These are phyloP conservation scores for Pilophorus perplexus DNA, from an alignment of 2,888 invertebrate genomes.

Conservation along the genomic window DNA sequence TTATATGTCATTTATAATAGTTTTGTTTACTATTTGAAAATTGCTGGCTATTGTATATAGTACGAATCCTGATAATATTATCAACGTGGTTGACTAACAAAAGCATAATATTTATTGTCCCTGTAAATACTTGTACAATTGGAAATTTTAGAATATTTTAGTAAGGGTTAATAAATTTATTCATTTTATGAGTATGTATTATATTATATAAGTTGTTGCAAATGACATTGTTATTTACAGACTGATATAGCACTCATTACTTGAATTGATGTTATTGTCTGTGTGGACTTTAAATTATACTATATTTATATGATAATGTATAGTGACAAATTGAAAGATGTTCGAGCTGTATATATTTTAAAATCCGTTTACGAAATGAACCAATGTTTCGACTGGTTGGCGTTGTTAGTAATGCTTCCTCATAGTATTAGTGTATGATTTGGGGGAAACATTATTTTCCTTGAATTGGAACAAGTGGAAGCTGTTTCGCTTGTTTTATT, in stretches of 20 bases:
- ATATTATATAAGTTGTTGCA: slow-evolving; percentile 35
- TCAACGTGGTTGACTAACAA: too few relatives aligned
- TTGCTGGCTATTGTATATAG: slow-evolving; percentile 9
- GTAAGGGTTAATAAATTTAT: slow-evolving; percentile 33
- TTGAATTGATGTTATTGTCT: slow-evolving; percentile 35
- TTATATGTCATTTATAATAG: slow-evolving; percentile 29
- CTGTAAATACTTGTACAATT: slow-evolving; percentile 34
- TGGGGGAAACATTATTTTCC: too few relatives aligned
- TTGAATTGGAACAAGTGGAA: too few relatives aligned
- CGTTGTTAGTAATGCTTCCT: slow-evolving; percentile 10
- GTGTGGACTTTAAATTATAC: slow-evolving; percentile 30
- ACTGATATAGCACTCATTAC: slow-evolving; percentile 40
- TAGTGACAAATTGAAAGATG: slow-evolving; percentile 8
- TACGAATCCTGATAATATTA: too few relatives aligned
- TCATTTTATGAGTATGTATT: slow-evolving; percentile 32
- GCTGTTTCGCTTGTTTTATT: neutral
- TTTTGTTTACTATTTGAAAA: slow-evolving; percentile 5
- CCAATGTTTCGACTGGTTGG: neutral
- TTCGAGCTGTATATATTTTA: slow-evolving; percentile 13
- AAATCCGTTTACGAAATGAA: slow-evolving; percentile 19
- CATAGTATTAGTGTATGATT: too few relatives aligned
- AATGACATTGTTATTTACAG: slow-evolving; percentile 38
- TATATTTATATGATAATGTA: slow-evolving; percentile 37
- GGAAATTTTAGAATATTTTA: slow-evolving; percentile 28
- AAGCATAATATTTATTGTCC: slow-evolving; percentile 17